phyloP scores from a whole-genome alignment of 64 coral and sea anemone genomes.

The Stylophora pistillata region DNA sequence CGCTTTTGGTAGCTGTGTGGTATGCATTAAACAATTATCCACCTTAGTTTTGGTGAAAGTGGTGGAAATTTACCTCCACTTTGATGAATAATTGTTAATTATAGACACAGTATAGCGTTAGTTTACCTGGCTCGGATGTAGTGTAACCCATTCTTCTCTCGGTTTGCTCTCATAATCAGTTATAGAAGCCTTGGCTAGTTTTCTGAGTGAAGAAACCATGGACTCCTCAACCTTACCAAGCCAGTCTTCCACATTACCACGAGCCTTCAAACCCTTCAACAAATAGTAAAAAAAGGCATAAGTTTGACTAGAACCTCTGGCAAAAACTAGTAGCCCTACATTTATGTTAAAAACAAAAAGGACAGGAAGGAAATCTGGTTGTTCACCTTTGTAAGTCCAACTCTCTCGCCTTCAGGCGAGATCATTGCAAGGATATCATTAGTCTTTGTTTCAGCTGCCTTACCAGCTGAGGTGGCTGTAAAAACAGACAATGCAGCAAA shows the following conservation, averaged over 20 bases:
- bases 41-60: too few relatives aligned
- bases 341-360: too few relatives aligned
- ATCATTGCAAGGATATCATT: conserved; percentile 98
- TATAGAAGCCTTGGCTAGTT: conserved; percentile 84
- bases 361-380: background rate
- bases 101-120: too few relatives aligned
- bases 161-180: conserved; percentile 88
- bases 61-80: too few relatives aligned
- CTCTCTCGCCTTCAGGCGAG: conserved; percentile 93
- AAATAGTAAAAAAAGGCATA: background rate
- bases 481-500: background rate
- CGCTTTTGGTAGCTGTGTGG: too few relatives aligned
- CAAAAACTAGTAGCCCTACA: background rate
- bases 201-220: conserved; percentile 86
- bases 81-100: too few relatives aligned
- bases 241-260: conserved; percentile 99
- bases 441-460: conserved; percentile 86
- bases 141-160: conserved; percentile 92
- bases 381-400: conserved; percentile 78
- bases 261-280: conserved; percentile 84
- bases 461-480: conserved; percentile 82
- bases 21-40: too few relatives aligned
- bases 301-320: background rate
- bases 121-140: conserved; percentile 88
- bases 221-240: conserved; percentile 97